phyloP scores from a whole-genome alignment of 2,113 vertebrate species.

The Numida meleagris region DNA sequence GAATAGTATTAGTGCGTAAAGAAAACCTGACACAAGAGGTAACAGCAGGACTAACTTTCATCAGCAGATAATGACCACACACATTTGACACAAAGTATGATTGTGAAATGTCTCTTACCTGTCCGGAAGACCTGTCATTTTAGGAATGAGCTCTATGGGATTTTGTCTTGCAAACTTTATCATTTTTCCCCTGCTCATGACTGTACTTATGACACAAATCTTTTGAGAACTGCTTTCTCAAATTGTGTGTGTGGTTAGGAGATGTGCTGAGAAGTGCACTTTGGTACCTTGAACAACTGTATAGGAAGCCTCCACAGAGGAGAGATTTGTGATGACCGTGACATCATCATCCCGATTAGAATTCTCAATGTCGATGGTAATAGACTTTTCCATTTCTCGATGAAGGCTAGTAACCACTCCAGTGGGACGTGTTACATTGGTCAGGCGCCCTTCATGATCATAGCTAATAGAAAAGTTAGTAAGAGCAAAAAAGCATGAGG shows the following conservation, averaged over 20 bases:
- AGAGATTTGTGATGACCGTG: slow-evolving; percentile 98
- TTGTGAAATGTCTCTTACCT: slow-evolving; percentile 36
- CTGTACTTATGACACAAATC: not conserved
- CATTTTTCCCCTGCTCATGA: not conserved
- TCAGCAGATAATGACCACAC: not conserved
- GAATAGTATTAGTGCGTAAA: not conserved
- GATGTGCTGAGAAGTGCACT: slow-evolving; percentile 14
- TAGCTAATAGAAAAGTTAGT: slow-evolving; percentile 85
- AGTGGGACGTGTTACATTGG: slow-evolving; percentile 96
- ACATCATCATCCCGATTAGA: slow-evolving; percentile 97
- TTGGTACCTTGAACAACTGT: slow-evolving; percentile 95
- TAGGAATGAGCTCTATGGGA: slow-evolving; percentile 27
- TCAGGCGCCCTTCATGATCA: slow-evolving; percentile 96
- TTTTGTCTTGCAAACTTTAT: not conserved
- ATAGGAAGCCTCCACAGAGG: slow-evolving; percentile 97
- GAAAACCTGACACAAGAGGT: not conserved
- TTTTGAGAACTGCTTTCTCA: not conserved
- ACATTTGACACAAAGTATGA: not conserved
- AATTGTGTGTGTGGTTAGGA: slow-evolving; percentile 31
- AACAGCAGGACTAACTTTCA: not conserved
- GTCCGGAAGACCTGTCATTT: slow-evolving; percentile 50
- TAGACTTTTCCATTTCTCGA: slow-evolving; percentile 97
- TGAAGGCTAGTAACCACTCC: slow-evolving; percentile 98
- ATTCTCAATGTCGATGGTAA: slow-evolving; percentile 98
- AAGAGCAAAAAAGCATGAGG: slow-evolving; percentile 65